Evolutionary conservation across 2,797 vertebrate genomes (phyloP).

Genomic region (Mallotus villosus): DNA sequence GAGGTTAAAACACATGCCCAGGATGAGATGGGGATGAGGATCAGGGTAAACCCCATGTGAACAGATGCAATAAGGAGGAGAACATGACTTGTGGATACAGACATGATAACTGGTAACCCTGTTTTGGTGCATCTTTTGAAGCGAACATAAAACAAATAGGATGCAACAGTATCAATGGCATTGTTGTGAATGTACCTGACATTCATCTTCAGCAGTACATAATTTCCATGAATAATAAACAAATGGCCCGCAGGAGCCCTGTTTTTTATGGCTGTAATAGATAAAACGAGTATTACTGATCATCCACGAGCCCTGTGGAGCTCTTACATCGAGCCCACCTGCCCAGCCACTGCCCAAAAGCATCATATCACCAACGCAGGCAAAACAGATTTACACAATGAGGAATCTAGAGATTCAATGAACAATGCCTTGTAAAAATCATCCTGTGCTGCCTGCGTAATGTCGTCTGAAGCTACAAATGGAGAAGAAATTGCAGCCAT

Average conservation of each 20-base stretch:
- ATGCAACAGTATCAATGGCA: neutral
- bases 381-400: neutral
- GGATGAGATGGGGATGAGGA: neutral
- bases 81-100: neutral
- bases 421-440: neutral
- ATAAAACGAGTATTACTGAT: conserved; percentile 13
- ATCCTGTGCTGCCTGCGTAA: neutral
- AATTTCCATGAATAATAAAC: conserved; percentile 1
- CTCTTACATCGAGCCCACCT: neutral
- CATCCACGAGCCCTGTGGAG: conserved; percentile 14
- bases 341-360: conserved; percentile 7
- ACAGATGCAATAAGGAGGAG: neutral
- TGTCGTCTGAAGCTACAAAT: neutral
- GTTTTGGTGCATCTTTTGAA: no score
- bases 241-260: conserved; percentile 7
- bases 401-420: neutral
- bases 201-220: neutral
- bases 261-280: conserved; percentile 17
- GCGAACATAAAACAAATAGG: neutral
- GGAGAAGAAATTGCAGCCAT: neutral
- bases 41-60: neutral
- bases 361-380: neutral
- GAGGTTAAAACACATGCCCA: neutral
- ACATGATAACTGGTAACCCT: no score
- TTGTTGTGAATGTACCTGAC: neutral